Base-by-base conservation (phyloP, 1,140 invertebrate species). In the Daktulosphaira vitifoliae region DNA sequence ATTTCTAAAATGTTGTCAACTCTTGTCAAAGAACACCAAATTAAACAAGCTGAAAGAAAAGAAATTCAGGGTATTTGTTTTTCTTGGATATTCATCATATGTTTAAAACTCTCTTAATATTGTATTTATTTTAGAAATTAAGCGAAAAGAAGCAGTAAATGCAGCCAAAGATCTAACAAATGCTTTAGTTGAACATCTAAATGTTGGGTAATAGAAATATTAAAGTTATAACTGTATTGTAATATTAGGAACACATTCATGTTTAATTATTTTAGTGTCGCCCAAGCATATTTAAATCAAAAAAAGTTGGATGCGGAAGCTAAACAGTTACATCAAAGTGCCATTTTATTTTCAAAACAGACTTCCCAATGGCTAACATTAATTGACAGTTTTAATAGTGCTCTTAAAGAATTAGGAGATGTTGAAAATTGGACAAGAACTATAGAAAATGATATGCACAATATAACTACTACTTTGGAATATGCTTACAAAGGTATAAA, bases 401-500 rank as follows among this genome's bases (percentile, higher is more conserved):
- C 93, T 1, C 76, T 99, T 0, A 99, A 99, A 81, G 95, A 99
- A 81, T 84, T 99, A 50, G 96, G 96, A 13, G 95, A 99, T 81
- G 94, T 96, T 8, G 93, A 98, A 76, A 98, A 96, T 76, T 99
- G 96, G 96, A 91, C 96, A 0, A 84, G 87, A 69, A 95, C 88
- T 68, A 99, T 99, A 70, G 96, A 99, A 78, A 85, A 85, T 51
- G 96, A 99, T 75, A 95, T 98, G 84, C 84, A 87, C 75, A 88
- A 88, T 0, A 89, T 98, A 69, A 90, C 91, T 26, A 88, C 87
- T 71, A 91, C 92, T 23, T 78, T 99, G 54, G 93, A 98, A 80
- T 88, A 92, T 78, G 92, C 92, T 18, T 97, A 98, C 75, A 94
- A 94, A 82, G 89, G 87, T 78, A 66, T n/a, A 33, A 6, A 33